Base-by-base conservation (phyloP, 2,113 vertebrate genomes). In the Ailuropoda melanoleuca region DNA sequence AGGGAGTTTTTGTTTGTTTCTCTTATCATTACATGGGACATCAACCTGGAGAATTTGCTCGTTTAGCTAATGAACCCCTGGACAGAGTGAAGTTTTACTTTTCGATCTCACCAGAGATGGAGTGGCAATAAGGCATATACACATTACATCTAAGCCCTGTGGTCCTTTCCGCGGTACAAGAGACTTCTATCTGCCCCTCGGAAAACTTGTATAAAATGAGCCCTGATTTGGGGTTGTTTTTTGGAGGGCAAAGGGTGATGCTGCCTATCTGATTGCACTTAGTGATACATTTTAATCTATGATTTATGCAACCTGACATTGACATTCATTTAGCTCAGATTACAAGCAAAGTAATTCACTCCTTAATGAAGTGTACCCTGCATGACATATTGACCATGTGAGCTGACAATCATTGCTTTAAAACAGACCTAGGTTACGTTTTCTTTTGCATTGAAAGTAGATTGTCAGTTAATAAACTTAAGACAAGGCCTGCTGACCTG, bases 291-390 rank as follows among this genome's bases (percentile, higher is more conserved):
- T 98, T 97, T 96, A 96, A 98, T 88, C 24, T 92, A 68, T 98
- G 98, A 98, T 99, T 98, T 98, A 98, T 98, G 93, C 92, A 97
- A 93, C 88, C 88, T 95, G 96, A 98, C 72, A 19, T 72, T 97
- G 98, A 93, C 81, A 97, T 98, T 99, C 98, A 98, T 98, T 98
- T 98, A 98, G 98, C 92, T 98, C 96, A 93, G 93, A 98, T 99
- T 98, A 98, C 97, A 74, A 98, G 96, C 64, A n/a, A 97, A 98
- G 98, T 98, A 98, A 98, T 98, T 98, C 97, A 95, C 95, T 96
- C 96, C 97, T 97, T 98, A 98, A 99, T 98, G 98, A 98, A 98
- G 97, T 98, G 97, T 94, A 97, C 86, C 97, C 96, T 93, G 18
- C 88, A 92, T 98, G 98, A 98, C 98, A 98, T 97, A 98, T 56